Base-by-base conservation (phyloP, 2,888 invertebrate species). In the Drymonia ruficornis region DNA sequence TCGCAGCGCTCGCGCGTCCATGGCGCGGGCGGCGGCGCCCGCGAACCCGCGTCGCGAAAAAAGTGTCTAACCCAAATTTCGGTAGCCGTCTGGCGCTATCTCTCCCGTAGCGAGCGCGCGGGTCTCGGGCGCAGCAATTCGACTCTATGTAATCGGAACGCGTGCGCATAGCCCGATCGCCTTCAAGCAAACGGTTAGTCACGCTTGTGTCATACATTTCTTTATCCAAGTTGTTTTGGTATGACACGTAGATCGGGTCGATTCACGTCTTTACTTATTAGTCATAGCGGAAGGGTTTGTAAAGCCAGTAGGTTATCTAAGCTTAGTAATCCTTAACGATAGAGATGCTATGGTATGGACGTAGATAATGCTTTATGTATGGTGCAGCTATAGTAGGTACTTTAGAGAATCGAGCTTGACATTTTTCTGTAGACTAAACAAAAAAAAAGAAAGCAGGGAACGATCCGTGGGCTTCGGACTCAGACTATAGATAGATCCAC, bases 61-160 rank as follows among this genome's bases (percentile, higher is more conserved):
- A 90, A 89, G 74, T 75, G 80, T 81, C 84, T 86, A 89, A 91
- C 88, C 89, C 85, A 86, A 91, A 89, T 91, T 91, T 90, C 87
- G 84, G 90, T 86, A 87, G 89, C 86, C 67, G 88, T 86, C 87
- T 87, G 88, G 81, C 78, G 70, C 80, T n/a, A n/a, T 87, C 83
- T 84, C 83, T 84, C 86, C 83, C 76, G 77, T 68, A 48, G 18
- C 12, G 15, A 50, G 45, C 48, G 44, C 64, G 65, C 72, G 56
- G 72, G 68, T 73, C 77, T 78, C 69, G 73, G 65, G 72, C 71
- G 70, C 67, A 51, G 58, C 63, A 70, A 80, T 80, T 74, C 65
- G 72, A 67, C 74, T 67, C 65, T 82, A 78, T 75, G 80, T 83
- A 84, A 85, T 78, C 80, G 74, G 83, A 80, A 81, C 86, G 85